These are phyloP conservation scores for Eupsittula cactorum DNA, from an alignment of 2,113 vertebrate genomes.

Conservation along the genomic window DNA sequence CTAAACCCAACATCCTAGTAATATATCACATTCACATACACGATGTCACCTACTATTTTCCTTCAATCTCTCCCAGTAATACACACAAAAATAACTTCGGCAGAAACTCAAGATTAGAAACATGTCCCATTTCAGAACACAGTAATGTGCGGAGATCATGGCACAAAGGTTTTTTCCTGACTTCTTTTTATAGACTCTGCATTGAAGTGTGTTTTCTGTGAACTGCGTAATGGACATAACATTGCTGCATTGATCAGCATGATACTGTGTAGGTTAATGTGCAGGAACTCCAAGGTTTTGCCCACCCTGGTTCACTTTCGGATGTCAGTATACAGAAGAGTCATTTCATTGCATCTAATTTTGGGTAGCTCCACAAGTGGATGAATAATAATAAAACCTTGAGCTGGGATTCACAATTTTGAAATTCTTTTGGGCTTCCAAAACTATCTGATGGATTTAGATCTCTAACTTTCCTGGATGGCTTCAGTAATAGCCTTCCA, in stretches of 20 bases:
- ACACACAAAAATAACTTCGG: neutral
- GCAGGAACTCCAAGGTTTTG: neutral
- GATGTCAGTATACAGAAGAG: neutral
- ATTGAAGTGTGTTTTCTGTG: neutral
- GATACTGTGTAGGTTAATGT: neutral
- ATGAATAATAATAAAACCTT: neutral
- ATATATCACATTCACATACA: neutral
- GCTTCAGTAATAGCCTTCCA: neutral
- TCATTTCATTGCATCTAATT: neutral
- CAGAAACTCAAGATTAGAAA: neutral
- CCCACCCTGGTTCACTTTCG: neutral
- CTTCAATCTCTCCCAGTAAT: neutral
- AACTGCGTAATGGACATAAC: fast-evolving
- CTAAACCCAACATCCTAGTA: neutral
- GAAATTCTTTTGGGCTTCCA: neutral
- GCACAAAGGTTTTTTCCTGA: neutral
- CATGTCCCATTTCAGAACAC: neutral
- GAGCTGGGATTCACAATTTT: neutral
- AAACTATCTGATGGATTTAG: neutral
- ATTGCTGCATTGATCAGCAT: fast-evolving
- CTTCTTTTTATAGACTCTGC: neutral
- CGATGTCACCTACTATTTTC: neutral
- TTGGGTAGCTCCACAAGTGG: neutral
- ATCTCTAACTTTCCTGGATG: neutral
- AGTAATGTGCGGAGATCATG: neutral